These are phyloP conservation scores for Nothoprocta pentlandii DNA, from an alignment of 2,113 vertebrate genomes.

Conservation along the genomic window DNA sequence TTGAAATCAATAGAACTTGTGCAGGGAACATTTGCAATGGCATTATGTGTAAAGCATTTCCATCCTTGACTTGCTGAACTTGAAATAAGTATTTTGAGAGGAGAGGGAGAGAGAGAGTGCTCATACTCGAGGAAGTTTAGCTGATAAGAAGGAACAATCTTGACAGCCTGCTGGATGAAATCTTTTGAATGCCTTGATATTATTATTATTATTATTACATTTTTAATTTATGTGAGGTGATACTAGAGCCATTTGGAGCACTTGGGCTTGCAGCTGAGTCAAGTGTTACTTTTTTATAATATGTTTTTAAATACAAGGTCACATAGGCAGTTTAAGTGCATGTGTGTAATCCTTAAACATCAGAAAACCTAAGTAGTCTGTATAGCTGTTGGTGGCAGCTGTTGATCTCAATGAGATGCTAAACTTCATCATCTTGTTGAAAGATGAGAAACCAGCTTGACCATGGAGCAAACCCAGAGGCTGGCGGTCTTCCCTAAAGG, in stretches of 20 bases:
- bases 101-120: too few species aligned
- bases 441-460: background rate
- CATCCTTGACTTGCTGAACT: rapidly evolving
- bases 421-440: background rate
- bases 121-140: rapidly evolving
- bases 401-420: background rate
- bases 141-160: background rate
- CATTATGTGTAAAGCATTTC: rapidly evolving
- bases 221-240: background rate
- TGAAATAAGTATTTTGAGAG: background rate
- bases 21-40: too few species aligned
- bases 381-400: background rate
- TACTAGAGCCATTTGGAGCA: too few species aligned
- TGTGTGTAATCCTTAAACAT: background rate
- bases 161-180: rapidly evolving
- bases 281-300: background rate
- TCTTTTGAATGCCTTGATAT: too few species aligned
- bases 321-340: background rate
- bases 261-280: background rate
- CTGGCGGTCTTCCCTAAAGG: background rate
- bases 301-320: background rate
- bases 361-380: background rate
- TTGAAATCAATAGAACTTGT: background rate
- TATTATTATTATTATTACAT: too few species aligned
- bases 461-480: background rate